Evolutionary conservation across 2,797 vertebrate genomes (phyloP), one percentile per base, ranked within the genome.

Genomic region (Tinamus major): DNA sequence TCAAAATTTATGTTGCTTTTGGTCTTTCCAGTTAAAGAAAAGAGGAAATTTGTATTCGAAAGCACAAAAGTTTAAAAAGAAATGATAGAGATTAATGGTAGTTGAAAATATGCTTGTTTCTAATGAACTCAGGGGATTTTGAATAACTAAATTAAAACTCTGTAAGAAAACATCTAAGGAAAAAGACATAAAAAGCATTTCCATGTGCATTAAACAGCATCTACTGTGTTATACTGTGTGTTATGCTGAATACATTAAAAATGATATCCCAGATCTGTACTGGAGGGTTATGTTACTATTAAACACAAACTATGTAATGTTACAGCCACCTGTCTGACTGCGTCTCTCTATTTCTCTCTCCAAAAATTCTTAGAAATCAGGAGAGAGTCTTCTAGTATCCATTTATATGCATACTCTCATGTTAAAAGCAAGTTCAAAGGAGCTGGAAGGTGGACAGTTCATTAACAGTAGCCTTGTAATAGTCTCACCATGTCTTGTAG

Each of bases 381-480:
- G 18, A 56, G 64, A 76, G 24, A 75, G 65, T 80, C 55, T 61
- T 81, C 39, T 64, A 23, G 64, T 68, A 44, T 2, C 6, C 59
- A 86, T 56, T 84, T 86, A 65, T n/a, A 82, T 44, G 42, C 18
- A 48, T 31, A 93, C 48, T 37, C 56, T 56, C 64, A 49, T 58
- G 18, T 64, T 77, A 91, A 92, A 89, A 84, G 20, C 29, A 84
- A 88, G 41, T 89, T 96, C 82, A 95, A 91, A 92, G 68, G 31
- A 95, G 24, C 10, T 79, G 33, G 17, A 69, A 76, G 55, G 71
- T 59, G 41, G 48, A 69, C 39, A 71, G 27, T 51, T 82, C n/a
- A 83, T 92, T 92, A 74, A 85, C 29, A 87, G 39, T 46, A 87
- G 44, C 7, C 69, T 89, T 92, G 41, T 33, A 90, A 75, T 29